Percentiles rank a stretch among this genome's conserved stretches.
These are phyloP conservation scores for Sipha flava DNA, from an alignment of 1,140 invertebrate genomes.

Conservation along the genomic window DNA sequence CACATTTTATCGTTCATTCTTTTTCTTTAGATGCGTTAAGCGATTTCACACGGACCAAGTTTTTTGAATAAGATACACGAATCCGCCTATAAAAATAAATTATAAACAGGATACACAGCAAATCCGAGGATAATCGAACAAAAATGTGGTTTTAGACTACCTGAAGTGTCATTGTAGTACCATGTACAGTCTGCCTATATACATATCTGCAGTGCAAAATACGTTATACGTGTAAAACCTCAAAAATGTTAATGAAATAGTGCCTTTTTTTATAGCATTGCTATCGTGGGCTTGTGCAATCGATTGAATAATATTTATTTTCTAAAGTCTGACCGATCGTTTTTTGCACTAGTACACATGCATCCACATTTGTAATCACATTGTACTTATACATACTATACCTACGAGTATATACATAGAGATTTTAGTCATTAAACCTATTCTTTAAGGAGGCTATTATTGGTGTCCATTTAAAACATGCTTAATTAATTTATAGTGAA, in stretches of 20 bases:
- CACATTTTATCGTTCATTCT: not conserved
- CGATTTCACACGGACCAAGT: not conserved
- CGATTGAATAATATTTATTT: too few relatives aligned
- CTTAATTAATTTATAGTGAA: too few relatives aligned
- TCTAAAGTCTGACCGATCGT: too few relatives aligned
- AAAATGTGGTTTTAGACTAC: not conserved
- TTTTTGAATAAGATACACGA: not conserved
- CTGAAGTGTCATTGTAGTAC: slow-evolving; percentile 2
- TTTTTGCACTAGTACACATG: too few relatives aligned
- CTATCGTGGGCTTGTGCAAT: too few relatives aligned
- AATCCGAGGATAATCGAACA: slow-evolving; percentile 15
- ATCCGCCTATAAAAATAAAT: not conserved
- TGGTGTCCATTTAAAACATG: too few relatives aligned
- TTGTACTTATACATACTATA: too few relatives aligned
- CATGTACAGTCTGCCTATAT: not conserved
- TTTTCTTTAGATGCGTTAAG: not conserved
- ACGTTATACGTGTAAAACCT: not conserved
- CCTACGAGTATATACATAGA: too few relatives aligned
- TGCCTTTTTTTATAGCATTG: too few relatives aligned
- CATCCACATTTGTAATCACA: too few relatives aligned
- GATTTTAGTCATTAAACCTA: too few relatives aligned
- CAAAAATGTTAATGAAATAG: not conserved
- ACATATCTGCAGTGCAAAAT: not conserved
- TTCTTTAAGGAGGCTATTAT: too few relatives aligned
- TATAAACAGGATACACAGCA: slow-evolving; percentile 8